Evolutionary conservation across 2,888 invertebrate species (phyloP).

Genomic region (Mimas tiliae): DNA sequence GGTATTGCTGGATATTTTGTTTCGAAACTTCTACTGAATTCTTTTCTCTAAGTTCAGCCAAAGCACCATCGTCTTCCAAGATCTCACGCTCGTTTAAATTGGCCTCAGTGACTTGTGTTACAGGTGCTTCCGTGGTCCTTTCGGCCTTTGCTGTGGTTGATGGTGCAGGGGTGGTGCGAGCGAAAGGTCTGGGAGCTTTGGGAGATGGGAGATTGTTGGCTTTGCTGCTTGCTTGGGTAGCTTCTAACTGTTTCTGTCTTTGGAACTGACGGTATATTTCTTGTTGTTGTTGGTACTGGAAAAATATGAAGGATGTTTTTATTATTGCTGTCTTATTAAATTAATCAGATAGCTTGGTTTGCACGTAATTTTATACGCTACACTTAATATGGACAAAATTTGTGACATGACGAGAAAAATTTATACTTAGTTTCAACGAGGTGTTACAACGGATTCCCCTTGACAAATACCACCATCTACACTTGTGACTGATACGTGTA

Average conservation of each 20-base stretch:
- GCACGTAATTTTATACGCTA: too few species aligned
- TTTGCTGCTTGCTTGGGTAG: conserved; percentile 44
- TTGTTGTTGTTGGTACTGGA: conserved; percentile 72
- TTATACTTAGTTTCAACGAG: too few species aligned
- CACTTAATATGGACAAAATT: too few species aligned
- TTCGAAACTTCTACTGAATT: conserved; percentile 71
- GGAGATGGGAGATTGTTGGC: conserved; percentile 52
- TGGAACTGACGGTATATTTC: conserved; percentile 66
- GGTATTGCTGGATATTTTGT: conserved; percentile 73
- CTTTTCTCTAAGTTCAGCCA: conserved; percentile 51
- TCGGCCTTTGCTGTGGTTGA: conserved; percentile 49
- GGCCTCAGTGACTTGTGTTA: conserved; percentile 58
- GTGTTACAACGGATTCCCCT: too few species aligned
- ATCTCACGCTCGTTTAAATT: conserved; percentile 65
- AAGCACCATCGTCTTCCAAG: conserved; percentile 44
- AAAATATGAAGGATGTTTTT: conserved; percentile 18
- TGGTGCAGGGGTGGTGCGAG: conserved; percentile 50
- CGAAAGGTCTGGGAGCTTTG: conserved; percentile 63
- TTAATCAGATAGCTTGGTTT: not conserved
- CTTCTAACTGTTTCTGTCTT: conserved; percentile 67
- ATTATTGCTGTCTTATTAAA: not conserved
- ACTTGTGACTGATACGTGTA: too few species aligned
- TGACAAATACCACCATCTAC: too few species aligned
- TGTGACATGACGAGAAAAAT: too few species aligned
- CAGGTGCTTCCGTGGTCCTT: conserved; percentile 51